phyloP scores from a whole-genome alignment of 37 sponge, comb jelly and placozoan genomes.

The Oscarella lobularis region DNA sequence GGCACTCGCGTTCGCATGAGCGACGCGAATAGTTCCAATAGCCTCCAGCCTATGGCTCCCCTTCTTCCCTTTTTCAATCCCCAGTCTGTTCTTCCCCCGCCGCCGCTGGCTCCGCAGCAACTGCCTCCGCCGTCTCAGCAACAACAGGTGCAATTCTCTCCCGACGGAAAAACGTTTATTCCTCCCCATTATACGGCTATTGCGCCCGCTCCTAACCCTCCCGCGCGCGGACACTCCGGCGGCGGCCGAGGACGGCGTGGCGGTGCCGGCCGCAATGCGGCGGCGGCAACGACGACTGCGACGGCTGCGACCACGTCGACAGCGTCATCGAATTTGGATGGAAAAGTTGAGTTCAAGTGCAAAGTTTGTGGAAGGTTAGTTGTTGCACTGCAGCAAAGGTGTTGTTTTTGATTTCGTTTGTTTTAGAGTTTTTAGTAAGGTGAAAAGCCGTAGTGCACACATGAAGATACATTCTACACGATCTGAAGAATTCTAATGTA shows the following conservation, averaged over 20 bases:
- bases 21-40: no score
- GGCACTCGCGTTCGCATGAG: neutral
- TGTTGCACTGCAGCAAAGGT: no score
- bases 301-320: neutral
- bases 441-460: constrained; percentile 73
- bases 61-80: neutral
- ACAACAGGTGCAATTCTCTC: neutral
- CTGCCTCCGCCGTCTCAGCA: neutral
- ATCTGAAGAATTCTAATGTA: no score
- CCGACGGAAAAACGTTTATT: neutral
- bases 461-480: neutral
- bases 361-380: constrained; percentile 7
- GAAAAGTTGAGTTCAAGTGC: constrained; percentile 5
- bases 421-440: constrained; percentile 71
- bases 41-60: no score
- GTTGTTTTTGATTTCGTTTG: neutral
- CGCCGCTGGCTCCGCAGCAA: neutral
- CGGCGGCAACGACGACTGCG: neutral
- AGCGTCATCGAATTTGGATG: neutral
- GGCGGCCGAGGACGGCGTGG: neutral
- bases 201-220: neutral
- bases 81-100: neutral
- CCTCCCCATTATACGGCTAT: neutral
- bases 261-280: no score
- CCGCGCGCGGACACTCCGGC: neutral